Evolutionary conservation across 2,113 vertebrate species (phyloP), one percentile per base, ranked within the genome.

Genomic region (Reinhardtius hippoglossoides): DNA sequence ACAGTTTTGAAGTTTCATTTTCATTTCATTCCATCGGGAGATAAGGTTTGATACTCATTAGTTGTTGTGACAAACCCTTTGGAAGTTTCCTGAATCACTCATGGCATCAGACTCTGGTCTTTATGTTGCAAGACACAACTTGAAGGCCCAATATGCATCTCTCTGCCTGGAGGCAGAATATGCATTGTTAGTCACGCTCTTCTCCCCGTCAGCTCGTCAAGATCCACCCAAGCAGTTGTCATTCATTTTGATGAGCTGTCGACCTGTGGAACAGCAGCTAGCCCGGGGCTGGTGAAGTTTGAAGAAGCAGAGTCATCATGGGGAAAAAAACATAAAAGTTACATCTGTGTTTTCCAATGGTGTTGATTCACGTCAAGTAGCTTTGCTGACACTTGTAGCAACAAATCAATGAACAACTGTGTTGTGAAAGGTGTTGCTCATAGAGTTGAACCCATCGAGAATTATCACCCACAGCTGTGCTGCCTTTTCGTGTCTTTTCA

Each of bases 171-270:
- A 71, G 78, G 67, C 48, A 54, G 14, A 69, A 50, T 48, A 26
- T 18, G 18, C 10, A 56, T 62, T 86, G 71, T 65, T 70, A 58
- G 26, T 14, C 16, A 31, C 0, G 7, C 50, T 44, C 48, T 69
- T 67, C 77, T 70, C 75, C 73, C 70, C 63, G 35, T 61, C 69
- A 59, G 71, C 68, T 42, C 62, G 57, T 56, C 50, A 62, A 59
- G 59, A 76, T 67, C 71, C 82, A 64, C 63, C 68, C 12, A 15
- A 57, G 79, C 60, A 74, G 59, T 67, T 77, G 75, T 87, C 89
- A 83, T 27, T 83, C 78, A 83, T 76, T 71, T 71, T 72, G 76
- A 80, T 77, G 63, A 88, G 72, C 56, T 46, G 63, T 82, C 62
- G 74, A 68, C 67, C 62, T 72, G 50, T 59, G 66, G 78, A 81